These are phyloP conservation scores for Rostratula benghalensis DNA, from an alignment of 2,113 vertebrate genomes.

Conservation along the genomic window DNA sequence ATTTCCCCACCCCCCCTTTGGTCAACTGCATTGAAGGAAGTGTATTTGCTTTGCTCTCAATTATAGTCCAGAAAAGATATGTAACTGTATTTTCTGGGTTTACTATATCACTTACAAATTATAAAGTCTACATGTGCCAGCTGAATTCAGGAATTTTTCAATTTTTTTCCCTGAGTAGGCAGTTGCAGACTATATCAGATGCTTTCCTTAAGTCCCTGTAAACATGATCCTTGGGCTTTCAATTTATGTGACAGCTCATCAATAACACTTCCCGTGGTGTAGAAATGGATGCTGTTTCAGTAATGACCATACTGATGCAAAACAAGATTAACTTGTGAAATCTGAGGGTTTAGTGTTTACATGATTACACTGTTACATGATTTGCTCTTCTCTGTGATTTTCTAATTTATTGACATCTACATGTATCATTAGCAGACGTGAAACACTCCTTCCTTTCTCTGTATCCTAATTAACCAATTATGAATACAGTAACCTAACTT, in stretches of 20 bases:
- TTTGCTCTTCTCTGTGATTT: neutral
- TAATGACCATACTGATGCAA: neutral
- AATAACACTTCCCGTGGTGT: neutral
- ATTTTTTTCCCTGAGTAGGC: neutral
- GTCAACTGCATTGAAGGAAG: neutral
- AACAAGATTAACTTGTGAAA: constrained; percentile 55
- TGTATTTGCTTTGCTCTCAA: neutral
- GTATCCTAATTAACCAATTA: neutral
- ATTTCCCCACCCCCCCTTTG: neutral
- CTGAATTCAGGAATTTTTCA: neutral
- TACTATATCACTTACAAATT: neutral
- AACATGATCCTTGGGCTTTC: neutral
- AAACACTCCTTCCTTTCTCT: neutral
- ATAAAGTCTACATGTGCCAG: neutral
- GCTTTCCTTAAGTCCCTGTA: neutral
- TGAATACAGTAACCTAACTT: neutral
- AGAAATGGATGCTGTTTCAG: constrained; percentile 36
- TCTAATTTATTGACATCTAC: neutral
- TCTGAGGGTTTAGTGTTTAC: constrained; percentile 15
- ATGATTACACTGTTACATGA: neutral
- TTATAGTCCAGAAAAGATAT: neutral
- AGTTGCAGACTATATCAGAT: neutral
- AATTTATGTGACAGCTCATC: constrained; percentile 28
- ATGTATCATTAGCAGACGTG: neutral
- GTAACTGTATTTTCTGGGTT: neutral